A percentile compares a stretch with the other conserved stretches of the same genome.
Evolutionary conservation across 2,888 invertebrate genomes (phyloP).

Genomic region (Caenorhabditis sp.): DNA sequence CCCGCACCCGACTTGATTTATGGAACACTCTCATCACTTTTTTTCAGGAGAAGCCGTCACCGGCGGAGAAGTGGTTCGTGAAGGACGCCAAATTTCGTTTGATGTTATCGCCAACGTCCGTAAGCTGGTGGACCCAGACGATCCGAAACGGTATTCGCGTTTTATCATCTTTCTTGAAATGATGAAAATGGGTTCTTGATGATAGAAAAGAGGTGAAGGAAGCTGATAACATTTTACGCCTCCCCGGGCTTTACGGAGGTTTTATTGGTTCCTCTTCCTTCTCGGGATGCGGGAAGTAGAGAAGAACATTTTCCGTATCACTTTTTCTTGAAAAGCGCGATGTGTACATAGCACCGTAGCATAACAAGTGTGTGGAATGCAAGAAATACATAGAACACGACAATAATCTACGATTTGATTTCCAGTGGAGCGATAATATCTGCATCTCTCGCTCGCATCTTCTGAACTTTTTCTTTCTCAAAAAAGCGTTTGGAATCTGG

Average conservation of each 20-base stretch:
- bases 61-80: constrained; percentile 77
- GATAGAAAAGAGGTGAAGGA: constrained; percentile 4
- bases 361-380: constrained; percentile 8
- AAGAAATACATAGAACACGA: constrained; percentile 25
- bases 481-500: neutral
- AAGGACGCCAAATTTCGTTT: constrained; percentile 78
- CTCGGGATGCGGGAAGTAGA: too few species aligned
- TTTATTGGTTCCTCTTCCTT: neutral
- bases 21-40: neutral
- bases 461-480: constrained; percentile 9
- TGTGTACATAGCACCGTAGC: constrained; percentile 1
- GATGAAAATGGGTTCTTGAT: neutral
- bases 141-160: constrained; percentile 52
- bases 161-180: neutral
- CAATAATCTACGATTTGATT: constrained; percentile 28
- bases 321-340: neutral
- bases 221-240: constrained; percentile 43
- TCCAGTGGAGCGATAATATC: constrained; percentile 19
- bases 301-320: constrained; percentile 7
- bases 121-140: constrained; percentile 72
- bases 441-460: constrained; percentile 9
- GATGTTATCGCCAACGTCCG: constrained; percentile 78
- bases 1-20: neutral
- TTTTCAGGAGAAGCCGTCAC: constrained; percentile 76
- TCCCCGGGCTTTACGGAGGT: neutral